These are phyloP conservation scores for Macropis europaea DNA, from an alignment of 2,888 invertebrate species.

Conservation along the genomic window DNA sequence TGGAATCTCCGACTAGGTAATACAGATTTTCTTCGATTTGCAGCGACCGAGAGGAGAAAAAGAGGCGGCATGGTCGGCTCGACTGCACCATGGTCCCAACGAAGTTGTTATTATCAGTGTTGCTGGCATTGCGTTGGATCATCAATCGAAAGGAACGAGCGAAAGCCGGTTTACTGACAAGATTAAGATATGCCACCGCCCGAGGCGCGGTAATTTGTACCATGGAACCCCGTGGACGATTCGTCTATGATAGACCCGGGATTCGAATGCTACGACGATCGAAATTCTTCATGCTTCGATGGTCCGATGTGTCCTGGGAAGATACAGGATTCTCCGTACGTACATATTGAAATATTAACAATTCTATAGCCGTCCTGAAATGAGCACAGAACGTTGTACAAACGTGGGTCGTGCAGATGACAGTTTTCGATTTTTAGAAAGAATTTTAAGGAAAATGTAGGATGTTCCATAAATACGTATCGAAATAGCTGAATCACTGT, in stretches of 20 bases:
- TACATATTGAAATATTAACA: no score
- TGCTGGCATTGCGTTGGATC: conserved; percentile 26
- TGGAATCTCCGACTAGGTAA: background rate
- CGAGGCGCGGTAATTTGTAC: conserved; percentile 47
- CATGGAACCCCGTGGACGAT: conserved; percentile 3
- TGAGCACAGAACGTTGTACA: no score
- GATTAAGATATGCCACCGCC: conserved; percentile 55
- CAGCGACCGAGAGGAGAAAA: background rate
- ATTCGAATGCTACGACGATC: background rate
- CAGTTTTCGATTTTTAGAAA: no score
- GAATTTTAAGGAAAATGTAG: no score
- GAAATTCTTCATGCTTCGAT: background rate
- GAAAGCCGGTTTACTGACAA: conserved; percentile 58
- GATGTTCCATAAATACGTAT: no score
- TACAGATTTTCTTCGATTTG: conserved; percentile 5
- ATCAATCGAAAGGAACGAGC: conserved; percentile 46
- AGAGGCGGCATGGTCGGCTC: no score
- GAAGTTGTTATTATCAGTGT: conserved; percentile 21
- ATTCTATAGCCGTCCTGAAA: no score
- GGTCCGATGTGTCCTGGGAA: background rate
- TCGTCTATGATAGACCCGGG: background rate
- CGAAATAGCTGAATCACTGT: no score
- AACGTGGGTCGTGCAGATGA: no score
- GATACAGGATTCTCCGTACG: no score
- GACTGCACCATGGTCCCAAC: no score